A percentile compares a stretch with the other conserved stretches of the same genome.
Evolutionary conservation across 2,888 invertebrate genomes (phyloP).

Genomic region (Chrysolina haemoptera): DNA sequence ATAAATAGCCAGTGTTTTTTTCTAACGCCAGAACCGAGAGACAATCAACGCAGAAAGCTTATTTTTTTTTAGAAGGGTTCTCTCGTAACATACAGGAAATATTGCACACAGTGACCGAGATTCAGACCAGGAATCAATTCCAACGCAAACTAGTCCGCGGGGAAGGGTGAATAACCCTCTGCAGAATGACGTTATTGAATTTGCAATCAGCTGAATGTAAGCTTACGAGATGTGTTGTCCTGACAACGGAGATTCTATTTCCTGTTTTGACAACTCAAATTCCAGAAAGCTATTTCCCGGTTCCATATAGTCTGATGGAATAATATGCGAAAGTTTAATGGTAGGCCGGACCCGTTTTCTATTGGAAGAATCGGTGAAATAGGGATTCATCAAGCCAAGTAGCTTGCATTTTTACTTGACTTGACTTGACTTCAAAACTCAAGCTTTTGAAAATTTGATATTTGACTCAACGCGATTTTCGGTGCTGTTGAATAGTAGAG

Average conservation of each 20-base stretch:
- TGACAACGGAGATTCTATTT: constrained; percentile 18
- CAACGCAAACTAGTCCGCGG: constrained; percentile 4
- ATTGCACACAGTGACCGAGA: constrained; percentile 16
- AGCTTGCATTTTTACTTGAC: too few relatives aligned
- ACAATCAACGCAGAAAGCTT: constrained; percentile 19
- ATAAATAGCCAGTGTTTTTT: constrained; percentile 3
- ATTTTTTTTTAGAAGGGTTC: neutral
- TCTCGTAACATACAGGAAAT: neutral
- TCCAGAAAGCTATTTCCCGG: neutral
- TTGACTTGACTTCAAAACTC: too few relatives aligned
- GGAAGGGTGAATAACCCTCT: constrained; percentile 14
- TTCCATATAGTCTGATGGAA: neutral
- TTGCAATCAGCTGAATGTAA: too few relatives aligned
- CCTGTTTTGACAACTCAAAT: constrained; percentile 22
- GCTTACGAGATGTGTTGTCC: constrained; percentile 14
- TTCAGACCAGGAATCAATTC: constrained; percentile 2
- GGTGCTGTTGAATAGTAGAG: too few relatives aligned
- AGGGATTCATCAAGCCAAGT: too few relatives aligned
- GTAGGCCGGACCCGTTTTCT: neutral
- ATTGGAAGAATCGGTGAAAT: too few relatives aligned
- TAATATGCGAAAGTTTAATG: neutral
- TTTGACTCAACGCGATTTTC: too few relatives aligned
- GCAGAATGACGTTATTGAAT: constrained; percentile 12
- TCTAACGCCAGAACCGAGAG: neutral
- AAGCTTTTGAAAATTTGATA: too few relatives aligned